These are phyloP conservation scores for Phrynocephalus guinanensis DNA, from an alignment of 2,797 vertebrate species.

Conservation along the genomic window DNA sequence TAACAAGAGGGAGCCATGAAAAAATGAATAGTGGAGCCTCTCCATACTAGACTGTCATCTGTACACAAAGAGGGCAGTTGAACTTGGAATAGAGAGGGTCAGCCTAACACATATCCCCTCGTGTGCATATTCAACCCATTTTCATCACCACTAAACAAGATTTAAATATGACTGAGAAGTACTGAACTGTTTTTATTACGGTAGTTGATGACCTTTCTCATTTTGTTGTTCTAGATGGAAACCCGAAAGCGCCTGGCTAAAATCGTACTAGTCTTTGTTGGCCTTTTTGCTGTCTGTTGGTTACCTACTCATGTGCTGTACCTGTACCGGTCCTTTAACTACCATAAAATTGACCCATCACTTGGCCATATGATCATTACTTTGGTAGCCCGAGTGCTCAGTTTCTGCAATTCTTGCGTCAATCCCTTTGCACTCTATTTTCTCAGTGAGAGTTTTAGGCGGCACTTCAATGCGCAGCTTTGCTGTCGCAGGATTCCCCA, in stretches of 20 bases:
- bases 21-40: too few species aligned
- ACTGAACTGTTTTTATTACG: background rate
- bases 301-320: slow-evolving; percentile 86
- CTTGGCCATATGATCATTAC: slow-evolving; percentile 82
- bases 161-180: background rate
- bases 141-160: too few species aligned
- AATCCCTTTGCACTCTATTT: slow-evolving; percentile 87
- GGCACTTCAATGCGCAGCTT: slow-evolving; percentile 86
- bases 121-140: too few species aligned
- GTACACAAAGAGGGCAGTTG: too few species aligned
- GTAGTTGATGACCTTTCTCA: slow-evolving; percentile 56
- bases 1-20: too few species aligned
- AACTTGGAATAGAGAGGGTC: too few species aligned
- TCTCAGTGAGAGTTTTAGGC: slow-evolving; percentile 84
- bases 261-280: slow-evolving; percentile 86
- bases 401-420: slow-evolving; percentile 86
- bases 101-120: too few species aligned
- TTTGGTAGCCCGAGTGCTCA: slow-evolving; percentile 81
- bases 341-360: slow-evolving; percentile 80
- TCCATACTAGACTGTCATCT: too few species aligned
- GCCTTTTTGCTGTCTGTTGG: slow-evolving; percentile 84
- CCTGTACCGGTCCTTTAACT: slow-evolving; percentile 85
- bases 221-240: slow-evolving; percentile 81
- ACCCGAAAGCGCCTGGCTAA: slow-evolving; percentile 86
- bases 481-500: slow-evolving; percentile 76